phyloP scores from a whole-genome alignment of 2,888 invertebrate species.

The Griposia aprilina region DNA sequence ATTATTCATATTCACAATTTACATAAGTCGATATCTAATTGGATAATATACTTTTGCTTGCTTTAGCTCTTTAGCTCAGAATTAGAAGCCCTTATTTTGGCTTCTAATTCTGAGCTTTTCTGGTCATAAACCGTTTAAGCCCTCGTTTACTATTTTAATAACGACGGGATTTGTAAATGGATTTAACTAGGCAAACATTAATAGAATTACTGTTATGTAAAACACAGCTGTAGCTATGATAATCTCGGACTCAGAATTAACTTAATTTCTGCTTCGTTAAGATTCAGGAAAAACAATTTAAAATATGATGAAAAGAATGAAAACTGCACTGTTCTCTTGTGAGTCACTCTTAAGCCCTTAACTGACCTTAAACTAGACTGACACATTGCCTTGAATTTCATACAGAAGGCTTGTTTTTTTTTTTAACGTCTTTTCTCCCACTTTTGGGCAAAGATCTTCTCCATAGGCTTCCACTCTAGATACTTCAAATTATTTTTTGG shows the following conservation, averaged over 20 bases:
- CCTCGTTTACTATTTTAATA: constrained; percentile 3
- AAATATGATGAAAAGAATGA: neutral
- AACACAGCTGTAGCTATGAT: neutral
- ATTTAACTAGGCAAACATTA: neutral
- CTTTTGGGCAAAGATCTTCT: neutral
- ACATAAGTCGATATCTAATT: neutral
- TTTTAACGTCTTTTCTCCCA: neutral
- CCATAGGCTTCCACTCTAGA: neutral
- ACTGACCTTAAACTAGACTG: too few species aligned
- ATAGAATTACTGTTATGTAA: neutral
- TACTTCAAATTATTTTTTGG: neutral
- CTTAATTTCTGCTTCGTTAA: neutral
- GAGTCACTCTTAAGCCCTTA: neutral
- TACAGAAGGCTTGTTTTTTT: neutral
- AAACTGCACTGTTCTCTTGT: neutral
- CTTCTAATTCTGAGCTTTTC: neutral
- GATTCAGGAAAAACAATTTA: neutral
- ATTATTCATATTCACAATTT: neutral
- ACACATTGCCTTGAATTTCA: neutral
- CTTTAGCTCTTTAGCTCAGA: too few species aligned
- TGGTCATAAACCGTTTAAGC: neutral
- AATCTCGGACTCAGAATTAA: neutral
- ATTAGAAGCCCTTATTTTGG: too few species aligned
- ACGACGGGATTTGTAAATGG: constrained; percentile 6
- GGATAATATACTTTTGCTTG: neutral